Evolutionary conservation across 2,888 invertebrate genomes (phyloP).

Genomic region (Ichneumon xanthorius): DNA sequence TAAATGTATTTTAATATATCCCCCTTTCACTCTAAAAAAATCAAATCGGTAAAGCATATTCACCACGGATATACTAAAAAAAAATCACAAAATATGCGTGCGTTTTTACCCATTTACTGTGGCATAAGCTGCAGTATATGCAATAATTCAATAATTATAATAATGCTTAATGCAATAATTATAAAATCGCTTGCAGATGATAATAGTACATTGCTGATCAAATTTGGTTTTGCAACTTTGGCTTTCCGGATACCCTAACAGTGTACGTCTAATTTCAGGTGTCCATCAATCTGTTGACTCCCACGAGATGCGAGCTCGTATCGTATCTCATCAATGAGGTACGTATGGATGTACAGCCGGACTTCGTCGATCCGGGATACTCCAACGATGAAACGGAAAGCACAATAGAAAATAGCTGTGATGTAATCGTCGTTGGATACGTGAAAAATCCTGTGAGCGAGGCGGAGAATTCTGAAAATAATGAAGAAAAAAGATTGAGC

Average conservation of each 20-base stretch:
- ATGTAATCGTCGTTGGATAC: slow-evolving; percentile 47
- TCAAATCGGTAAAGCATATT: too few species aligned
- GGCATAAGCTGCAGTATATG: too few species aligned
- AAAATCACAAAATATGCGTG: too few species aligned
- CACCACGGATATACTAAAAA: too few species aligned
- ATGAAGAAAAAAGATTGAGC: background rate
- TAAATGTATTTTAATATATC: too few species aligned
- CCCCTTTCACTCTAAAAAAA: too few species aligned
- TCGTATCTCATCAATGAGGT: slow-evolving; percentile 24
- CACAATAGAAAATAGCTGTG: background rate
- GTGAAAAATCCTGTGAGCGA: background rate
- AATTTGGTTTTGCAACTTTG: background rate
- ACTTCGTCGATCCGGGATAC: background rate
- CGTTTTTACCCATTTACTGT: too few species aligned
- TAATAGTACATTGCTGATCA: background rate
- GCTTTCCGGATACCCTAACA: background rate
- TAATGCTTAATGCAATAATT: too few species aligned
- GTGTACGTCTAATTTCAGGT: slow-evolving; percentile 23
- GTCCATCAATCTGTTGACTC: slow-evolving; percentile 21
- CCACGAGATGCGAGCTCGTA: slow-evolving; percentile 12
- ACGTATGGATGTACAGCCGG: slow-evolving; percentile 5
- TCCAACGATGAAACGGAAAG: slow-evolving; percentile 17
- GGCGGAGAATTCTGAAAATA: background rate
- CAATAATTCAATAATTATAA: too few species aligned
- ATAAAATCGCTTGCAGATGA: background rate